Conservation (phyloP, 2,888 invertebrate species). For the Parascotia fuliginaria region DNA sequence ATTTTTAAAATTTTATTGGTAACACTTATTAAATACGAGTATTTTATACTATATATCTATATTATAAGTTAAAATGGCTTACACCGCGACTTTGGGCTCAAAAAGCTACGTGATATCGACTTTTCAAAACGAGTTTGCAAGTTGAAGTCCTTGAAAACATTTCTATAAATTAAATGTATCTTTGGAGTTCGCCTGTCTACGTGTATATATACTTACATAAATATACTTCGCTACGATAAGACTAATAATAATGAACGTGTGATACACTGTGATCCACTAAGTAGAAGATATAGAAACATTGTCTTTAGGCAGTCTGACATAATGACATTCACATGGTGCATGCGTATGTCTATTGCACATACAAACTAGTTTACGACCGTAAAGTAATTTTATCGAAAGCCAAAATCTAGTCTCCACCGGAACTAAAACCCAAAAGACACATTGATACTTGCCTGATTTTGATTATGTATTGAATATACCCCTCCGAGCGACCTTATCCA, state of each 20-base stretch:
- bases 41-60: no score
- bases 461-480: no score
- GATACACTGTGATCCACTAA: conserved; percentile 1
- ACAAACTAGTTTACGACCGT: neutral
- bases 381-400: neutral
- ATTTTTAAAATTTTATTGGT: no score
- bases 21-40: no score
- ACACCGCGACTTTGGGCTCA: conserved; percentile 7
- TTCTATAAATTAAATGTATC: conserved; percentile 3
- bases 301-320: neutral
- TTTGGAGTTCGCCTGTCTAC: neutral
- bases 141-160: conserved; percentile 29
- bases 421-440: neutral
- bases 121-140: conserved; percentile 19
- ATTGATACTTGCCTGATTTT: no score
- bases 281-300: conserved; percentile 1
- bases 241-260: neutral
- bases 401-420: neutral
- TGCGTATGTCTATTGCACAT: neutral
- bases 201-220: neutral
- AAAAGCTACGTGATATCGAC: conserved; percentile 17
- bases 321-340: neutral
- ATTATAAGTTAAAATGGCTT: neutral
- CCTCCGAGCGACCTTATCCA: no score
- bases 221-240: neutral